Evolutionary conservation across 2,797 vertebrate genomes (phyloP), one percentile per base, ranked within the genome.

Genomic region (Sebastes nivosus): DNA sequence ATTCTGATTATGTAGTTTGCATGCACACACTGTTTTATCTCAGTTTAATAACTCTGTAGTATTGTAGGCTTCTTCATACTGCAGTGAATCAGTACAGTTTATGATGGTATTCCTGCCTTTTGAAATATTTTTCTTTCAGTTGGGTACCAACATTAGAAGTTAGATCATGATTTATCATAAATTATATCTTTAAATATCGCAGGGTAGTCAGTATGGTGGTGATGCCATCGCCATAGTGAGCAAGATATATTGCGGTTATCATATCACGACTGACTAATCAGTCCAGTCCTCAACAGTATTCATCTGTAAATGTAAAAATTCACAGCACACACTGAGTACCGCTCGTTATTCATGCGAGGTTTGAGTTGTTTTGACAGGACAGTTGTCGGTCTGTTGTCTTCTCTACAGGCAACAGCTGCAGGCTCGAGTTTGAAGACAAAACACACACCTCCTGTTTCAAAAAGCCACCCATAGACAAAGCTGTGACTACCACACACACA

Each of bases 381-480:
- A 70, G 58, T 34, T 54, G 25, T 79, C 18, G 16, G 30, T 68
- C 14, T 58, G 75, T 77, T 67, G 50, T 81, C 60, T 32, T 36
- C 54, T 83, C 70, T 67, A 50, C 46, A 81, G 36, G 58, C 86
- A 87, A 77, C 89, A 91, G 88, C 87, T 92, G 86, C 79, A 66
- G 12, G 9, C 24, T 63, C 3, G 5, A 72, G 66, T 64, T 2
- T 72, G 68, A 80, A 68, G 77, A 89, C 68, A 82, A 87, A 89
- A 87, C 75, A 89, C 87, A 79, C 72, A 80, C 18, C 63, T 74
- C 57, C 66, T 74, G 34, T 68, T 84, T 30, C 16, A 68, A 67
- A 80, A 75, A 79, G 69, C 67, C 16, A 2, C 27, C 24, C 50
- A 66, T 64, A 67, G 22, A 38, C 76, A 74, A 67, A 73, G 25